phyloP scores from a whole-genome alignment of 2,888 invertebrate species.

The Pterobdella sp. region DNA sequence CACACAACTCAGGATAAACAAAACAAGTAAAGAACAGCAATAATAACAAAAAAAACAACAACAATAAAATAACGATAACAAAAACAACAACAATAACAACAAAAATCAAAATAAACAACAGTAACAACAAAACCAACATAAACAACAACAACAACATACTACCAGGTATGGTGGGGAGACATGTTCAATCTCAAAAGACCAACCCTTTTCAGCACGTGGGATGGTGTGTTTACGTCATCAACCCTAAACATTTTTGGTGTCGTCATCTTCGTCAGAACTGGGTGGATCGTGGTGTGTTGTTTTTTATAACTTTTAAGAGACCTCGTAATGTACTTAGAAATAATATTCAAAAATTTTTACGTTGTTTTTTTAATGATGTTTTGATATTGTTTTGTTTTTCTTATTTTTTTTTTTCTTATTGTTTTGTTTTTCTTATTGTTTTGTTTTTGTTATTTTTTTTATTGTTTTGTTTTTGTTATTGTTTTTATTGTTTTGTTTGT shows the following conservation, averaged over 20 bases:
- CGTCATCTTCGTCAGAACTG: conserved; percentile 28
- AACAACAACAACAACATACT: conserved; percentile 2
- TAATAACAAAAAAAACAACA: neutral
- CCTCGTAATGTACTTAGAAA: too few relatives aligned
- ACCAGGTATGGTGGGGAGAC: conserved; percentile 21
- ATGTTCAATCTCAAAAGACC: neutral
- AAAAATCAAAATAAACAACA: neutral
- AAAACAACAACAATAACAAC: neutral
- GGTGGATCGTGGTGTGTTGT: conserved; percentile 30
- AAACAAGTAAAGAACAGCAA: neutral
- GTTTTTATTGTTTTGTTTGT: too few relatives aligned
- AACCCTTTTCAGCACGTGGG: conserved; percentile 28
- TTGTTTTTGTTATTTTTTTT: too few relatives aligned
- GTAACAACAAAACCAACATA: neutral
- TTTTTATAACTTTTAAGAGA: neutral
- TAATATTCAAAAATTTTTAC: too few relatives aligned
- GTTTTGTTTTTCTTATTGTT: too few relatives aligned
- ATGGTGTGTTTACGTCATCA: conserved; percentile 29
- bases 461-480: too few relatives aligned
- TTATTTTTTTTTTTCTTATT: too few relatives aligned
- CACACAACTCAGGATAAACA: neutral
- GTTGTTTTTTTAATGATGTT: too few relatives aligned
- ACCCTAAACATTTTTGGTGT: conserved; percentile 32
- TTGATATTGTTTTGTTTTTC: too few relatives aligned
- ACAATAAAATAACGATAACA: neutral